phyloP scores from a whole-genome alignment of 2,888 invertebrate species.

The Agonopterix heracliana region DNA sequence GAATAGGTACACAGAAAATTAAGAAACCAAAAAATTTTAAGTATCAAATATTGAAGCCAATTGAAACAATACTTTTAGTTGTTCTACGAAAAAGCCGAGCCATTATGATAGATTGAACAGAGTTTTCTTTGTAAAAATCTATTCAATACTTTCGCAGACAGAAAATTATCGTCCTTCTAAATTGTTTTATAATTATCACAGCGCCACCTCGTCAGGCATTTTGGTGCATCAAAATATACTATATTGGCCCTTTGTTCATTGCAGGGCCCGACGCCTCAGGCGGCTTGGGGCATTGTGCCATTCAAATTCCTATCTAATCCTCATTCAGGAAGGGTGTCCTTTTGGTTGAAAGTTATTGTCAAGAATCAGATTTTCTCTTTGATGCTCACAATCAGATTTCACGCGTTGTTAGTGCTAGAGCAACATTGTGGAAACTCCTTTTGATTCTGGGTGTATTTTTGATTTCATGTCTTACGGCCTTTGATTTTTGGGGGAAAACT shows the following conservation, averaged over 20 bases:
- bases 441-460: slow-evolving; percentile 72
- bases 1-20: too few species aligned
- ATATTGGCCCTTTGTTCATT: slow-evolving; percentile 35
- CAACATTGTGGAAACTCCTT: slow-evolving; percentile 65
- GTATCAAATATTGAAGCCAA: too few species aligned
- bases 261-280: slow-evolving; percentile 31
- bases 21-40: too few species aligned
- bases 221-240: slow-evolving; percentile 21
- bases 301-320: slow-evolving; percentile 20
- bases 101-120: too few species aligned
- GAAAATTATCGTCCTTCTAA: not conserved
- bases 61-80: too few species aligned
- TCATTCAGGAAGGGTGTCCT: slow-evolving; percentile 15
- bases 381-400: slow-evolving; percentile 71
- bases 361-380: slow-evolving; percentile 56
- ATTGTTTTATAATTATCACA: slow-evolving; percentile 32
- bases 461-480: slow-evolving; percentile 65
- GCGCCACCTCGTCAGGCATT: slow-evolving; percentile 28
- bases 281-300: slow-evolving; percentile 7
- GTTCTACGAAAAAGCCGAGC: too few species aligned
- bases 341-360: slow-evolving; percentile 15
- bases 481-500: slow-evolving; percentile 36
- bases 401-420: slow-evolving; percentile 69
- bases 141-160: too few species aligned
- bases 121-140: too few species aligned